Conservation (phyloP, 92 coral and sea anemone species). For the Hydrozoanthus gracilis region DNA sequence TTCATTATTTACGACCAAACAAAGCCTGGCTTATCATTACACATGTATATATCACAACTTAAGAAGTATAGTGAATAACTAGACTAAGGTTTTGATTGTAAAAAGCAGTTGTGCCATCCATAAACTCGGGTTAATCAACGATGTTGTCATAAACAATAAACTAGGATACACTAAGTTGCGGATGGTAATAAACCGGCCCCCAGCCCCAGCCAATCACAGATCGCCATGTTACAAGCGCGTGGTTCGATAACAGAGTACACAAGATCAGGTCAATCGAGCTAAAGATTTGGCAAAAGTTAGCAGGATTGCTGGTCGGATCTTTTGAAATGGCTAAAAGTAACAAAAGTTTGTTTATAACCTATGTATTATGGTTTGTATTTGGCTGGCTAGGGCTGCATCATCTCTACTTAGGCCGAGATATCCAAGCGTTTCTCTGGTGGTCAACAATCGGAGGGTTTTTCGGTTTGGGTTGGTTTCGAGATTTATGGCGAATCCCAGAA, state of each 20-base stretch:
- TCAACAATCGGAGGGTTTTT: conserved; percentile 96
- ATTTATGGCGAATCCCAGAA: conserved; percentile 96
- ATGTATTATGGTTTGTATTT: conserved; percentile 86
- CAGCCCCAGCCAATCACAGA: conserved; percentile 48
- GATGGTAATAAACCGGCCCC: too few relatives aligned
- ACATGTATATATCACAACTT: too few relatives aligned
- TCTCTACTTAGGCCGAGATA: conserved; percentile 91
- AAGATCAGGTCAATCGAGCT: background rate
- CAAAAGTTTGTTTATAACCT: conserved; percentile 86
- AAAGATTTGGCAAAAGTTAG: background rate
- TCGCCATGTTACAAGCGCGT: conserved; percentile 66
- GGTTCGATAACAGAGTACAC: conserved; percentile 9
- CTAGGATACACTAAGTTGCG: too few relatives aligned
- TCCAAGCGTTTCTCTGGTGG: conserved; percentile 99
- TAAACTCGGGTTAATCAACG: too few relatives aligned
- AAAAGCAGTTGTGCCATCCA: too few relatives aligned
- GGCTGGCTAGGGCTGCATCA: conserved; percentile 99
- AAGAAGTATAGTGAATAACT: too few relatives aligned
- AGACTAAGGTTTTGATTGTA: too few relatives aligned
- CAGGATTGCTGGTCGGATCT: background rate
- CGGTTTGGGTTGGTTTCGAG: conserved; percentile 98
- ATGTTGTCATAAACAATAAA: too few relatives aligned
- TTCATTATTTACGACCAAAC: too few relatives aligned
- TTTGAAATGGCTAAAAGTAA: conserved; percentile 67
- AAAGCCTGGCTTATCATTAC: too few relatives aligned